These are phyloP conservation scores for Stegophylla sp. DNA, from an alignment of 2,888 invertebrate genomes.

Conservation along the genomic window DNA sequence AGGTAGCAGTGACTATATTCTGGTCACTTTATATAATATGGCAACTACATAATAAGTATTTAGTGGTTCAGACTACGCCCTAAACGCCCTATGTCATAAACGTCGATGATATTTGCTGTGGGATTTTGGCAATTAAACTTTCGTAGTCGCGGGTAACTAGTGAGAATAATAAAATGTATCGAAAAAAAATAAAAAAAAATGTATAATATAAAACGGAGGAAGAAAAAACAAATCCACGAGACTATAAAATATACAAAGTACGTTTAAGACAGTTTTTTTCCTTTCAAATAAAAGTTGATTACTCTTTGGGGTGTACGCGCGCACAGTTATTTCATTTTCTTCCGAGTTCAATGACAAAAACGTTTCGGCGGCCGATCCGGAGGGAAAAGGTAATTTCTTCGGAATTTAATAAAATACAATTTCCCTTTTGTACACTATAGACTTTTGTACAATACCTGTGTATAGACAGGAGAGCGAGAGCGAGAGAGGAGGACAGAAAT, in stretches of 20 bases:
- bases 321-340: background rate
- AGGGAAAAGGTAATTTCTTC: background rate
- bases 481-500: background rate
- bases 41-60: too few species aligned
- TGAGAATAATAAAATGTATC: background rate
- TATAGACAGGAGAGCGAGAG: background rate
- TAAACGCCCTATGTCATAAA: too few species aligned
- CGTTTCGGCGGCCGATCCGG: background rate
- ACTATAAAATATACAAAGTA: slow-evolving; percentile 18
- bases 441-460: background rate
- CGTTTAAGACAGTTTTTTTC: background rate
- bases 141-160: background rate
- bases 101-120: too few species aligned
- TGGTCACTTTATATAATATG: too few species aligned
- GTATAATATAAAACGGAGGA: background rate
- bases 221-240: background rate
- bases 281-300: slow-evolving; percentile 11
- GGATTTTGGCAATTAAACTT: background rate
- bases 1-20: too few species aligned
- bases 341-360: background rate
- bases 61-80: too few species aligned
- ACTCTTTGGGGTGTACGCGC: background rate
- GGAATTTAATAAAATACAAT: background rate
- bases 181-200: background rate
- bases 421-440: background rate